Evolutionary conservation across 2,797 vertebrate species (phyloP).

Genomic region (Neostethus bicornis): DNA sequence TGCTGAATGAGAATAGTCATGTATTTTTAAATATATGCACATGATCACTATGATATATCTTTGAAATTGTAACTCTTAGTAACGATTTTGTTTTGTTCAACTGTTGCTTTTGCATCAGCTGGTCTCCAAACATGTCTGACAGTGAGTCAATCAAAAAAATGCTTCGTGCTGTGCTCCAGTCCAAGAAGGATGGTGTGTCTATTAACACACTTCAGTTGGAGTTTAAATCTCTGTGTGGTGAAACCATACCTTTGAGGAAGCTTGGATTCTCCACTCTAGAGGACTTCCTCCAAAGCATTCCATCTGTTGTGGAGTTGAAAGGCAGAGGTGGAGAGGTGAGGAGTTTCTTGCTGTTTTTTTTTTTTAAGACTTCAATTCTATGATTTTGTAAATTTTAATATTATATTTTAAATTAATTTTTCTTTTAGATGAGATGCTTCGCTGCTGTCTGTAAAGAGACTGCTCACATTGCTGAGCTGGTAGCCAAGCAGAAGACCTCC

Average conservation of each 20-base stretch:
- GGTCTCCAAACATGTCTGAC: conserved; percentile 81
- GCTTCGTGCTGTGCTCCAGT: conserved; percentile 88
- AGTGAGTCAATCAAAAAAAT: conserved; percentile 85
- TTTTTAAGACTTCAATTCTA: not conserved
- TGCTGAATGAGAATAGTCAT: no score
- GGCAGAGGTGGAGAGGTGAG: conserved; percentile 84
- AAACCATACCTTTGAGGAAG: conserved; percentile 84
- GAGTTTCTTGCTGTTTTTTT: not conserved
- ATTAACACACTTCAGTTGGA: conserved; percentile 82
- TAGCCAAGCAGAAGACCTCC: conserved; percentile 85
- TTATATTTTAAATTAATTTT: conserved; percentile 1
- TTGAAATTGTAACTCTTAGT: not conserved
- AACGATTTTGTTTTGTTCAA: not conserved
- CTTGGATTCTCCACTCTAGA: conserved; percentile 84
- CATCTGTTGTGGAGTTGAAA: conserved; percentile 85
- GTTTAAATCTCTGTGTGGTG: conserved; percentile 86
- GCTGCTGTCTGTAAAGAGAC: conserved; percentile 86
- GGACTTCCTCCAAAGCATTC: conserved; percentile 84
- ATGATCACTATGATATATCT: not conserved
- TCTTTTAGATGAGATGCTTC: conserved; percentile 79
- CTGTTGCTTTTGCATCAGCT: conserved; percentile 23
- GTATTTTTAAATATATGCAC: no score
- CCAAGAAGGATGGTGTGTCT: conserved; percentile 84
- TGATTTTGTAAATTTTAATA: not conserved
- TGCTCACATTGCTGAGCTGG: conserved; percentile 86